These are phyloP conservation scores for Leucopsar rothschildi DNA, from an alignment of 2,113 vertebrate genomes.

Conservation along the genomic window DNA sequence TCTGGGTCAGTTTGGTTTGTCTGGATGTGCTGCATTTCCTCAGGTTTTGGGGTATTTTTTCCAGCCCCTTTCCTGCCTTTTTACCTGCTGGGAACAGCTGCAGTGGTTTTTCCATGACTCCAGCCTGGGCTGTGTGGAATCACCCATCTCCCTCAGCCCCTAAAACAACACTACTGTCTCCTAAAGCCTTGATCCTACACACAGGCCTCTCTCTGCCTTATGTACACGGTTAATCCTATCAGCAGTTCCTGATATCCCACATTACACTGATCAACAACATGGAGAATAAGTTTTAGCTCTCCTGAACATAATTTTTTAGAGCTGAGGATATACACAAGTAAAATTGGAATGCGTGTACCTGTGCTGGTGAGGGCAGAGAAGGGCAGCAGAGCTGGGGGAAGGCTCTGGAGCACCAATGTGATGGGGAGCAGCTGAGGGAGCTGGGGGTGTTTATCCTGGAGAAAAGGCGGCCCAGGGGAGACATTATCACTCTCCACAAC, in stretches of 20 bases:
- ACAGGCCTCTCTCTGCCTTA: background rate
- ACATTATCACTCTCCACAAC: accelerated
- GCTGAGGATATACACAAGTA: background rate
- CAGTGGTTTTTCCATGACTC: background rate
- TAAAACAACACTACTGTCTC: accelerated
- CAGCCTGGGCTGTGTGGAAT: too few species aligned
- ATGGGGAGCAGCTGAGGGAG: background rate
- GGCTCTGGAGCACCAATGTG: background rate
- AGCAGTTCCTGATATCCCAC: background rate
- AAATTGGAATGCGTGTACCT: accelerated
- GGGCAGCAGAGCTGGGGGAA: background rate
- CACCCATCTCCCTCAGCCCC: background rate
- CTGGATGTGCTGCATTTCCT: background rate
- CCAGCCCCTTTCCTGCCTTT: background rate
- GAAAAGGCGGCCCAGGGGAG: background rate
- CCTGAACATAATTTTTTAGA: background rate
- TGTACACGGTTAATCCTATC: accelerated
- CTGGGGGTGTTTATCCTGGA: background rate
- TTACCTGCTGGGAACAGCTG: background rate
- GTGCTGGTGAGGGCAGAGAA: background rate
- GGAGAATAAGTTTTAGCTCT: background rate
- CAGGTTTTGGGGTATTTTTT: accelerated
- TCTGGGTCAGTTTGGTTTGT: accelerated
- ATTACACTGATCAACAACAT: accelerated
- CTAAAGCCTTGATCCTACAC: background rate